Evolutionary conservation across 92 coral and sea anemone genomes (phyloP).

Genomic region (Zoanthus sociatus): DNA sequence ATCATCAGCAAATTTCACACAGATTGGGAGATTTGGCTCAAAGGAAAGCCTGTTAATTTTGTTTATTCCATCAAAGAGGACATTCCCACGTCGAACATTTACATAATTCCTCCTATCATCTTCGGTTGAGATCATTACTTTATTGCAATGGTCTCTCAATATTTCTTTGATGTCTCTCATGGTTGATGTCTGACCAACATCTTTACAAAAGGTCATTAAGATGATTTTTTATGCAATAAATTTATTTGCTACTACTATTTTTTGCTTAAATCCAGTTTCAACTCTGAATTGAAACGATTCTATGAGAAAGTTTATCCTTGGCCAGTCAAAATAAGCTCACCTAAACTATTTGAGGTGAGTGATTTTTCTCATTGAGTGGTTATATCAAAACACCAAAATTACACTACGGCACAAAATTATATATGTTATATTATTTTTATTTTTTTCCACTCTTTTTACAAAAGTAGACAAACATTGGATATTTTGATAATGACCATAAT

Average conservation of each 20-base stretch:
- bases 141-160: neutral
- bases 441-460: too few relatives aligned
- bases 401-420: too few relatives aligned
- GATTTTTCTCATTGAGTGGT: too few relatives aligned
- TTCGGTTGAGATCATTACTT: neutral
- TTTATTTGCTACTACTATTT: neutral
- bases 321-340: neutral
- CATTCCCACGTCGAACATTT: neutral
- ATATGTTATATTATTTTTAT: too few relatives aligned
- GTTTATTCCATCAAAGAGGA: slow-evolving; percentile 4
- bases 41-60: slow-evolving; percentile 18
- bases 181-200: slow-evolving; percentile 2
- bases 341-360: neutral
- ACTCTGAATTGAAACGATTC: neutral
- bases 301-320: neutral
- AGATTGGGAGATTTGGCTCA: slow-evolving; percentile 27
- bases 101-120: neutral
- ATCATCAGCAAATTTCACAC: slow-evolving; percentile 53
- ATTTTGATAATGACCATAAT: neutral
- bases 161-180: neutral
- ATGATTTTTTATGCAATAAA: neutral
- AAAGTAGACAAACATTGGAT: too few relatives aligned
- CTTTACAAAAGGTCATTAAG: neutral
- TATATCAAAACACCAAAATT: too few relatives aligned
- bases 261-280: neutral